Evolutionary conservation across 2,797 vertebrate genomes (phyloP), one percentile per base, ranked within the genome.

Genomic region (Mus minutoides): DNA sequence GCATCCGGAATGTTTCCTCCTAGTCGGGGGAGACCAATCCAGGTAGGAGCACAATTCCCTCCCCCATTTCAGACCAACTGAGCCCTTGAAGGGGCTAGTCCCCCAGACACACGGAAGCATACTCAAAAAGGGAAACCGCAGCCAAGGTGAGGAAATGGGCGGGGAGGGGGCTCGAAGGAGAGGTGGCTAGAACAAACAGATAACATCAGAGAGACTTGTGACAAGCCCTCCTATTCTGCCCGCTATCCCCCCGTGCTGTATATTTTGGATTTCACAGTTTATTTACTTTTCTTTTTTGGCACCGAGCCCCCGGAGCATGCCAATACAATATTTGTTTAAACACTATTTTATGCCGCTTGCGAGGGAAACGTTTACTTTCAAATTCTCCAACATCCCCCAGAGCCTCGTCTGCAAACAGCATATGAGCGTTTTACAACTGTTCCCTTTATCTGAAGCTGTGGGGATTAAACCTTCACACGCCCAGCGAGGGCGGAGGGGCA

Each of bases 251-350:
- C 90, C 94, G 92, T 67, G 97, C 97, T 98, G 98, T 99, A 97
- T 98, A 98, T 98, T 99, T 98, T 98, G 97, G 98, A 98, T 98
- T 98, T 98, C 98, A 97, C 82, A 93, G 97, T 98, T 98, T 99
- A 98, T 98, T 99, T 98, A 98, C 98, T 98, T 98, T 98, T 98
- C 97, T 98, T 98, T 88, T 98, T 98, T 99, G 98, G 98, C 98
- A 98, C 98, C 58, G 64, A 95, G 96, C 98, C 97, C 96, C 96
- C 96, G 93, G 98, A 82, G 96, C 97, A 98, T 98, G 98, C 98
- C 98, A 98, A 98, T 98, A 98, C 97, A 98, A 19, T 99, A 98
- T 98, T 98, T 98, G 98, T 98, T 98, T 99, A 98, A 99, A 98
- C 98, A 97, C 98, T 97, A 98, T 98, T 99, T 98, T 97, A 98